Evolutionary conservation across 2,888 invertebrate genomes (phyloP).

Genomic region (Hyposoter dolosus): DNA sequence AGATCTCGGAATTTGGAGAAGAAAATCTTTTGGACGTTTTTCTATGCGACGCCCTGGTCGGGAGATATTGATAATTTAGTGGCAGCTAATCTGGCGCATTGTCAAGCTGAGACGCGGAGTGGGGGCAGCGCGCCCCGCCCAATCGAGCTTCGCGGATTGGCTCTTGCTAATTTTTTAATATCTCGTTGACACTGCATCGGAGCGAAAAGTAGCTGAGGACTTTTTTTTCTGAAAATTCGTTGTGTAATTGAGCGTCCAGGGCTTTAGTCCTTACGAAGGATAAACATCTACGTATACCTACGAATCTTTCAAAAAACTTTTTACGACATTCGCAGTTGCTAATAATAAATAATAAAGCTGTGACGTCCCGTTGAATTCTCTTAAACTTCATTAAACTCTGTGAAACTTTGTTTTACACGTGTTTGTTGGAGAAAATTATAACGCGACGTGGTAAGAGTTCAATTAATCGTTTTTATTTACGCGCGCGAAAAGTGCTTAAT

Average conservation of each 20-base stretch:
- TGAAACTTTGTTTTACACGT: background rate
- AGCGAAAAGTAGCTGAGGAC: background rate
- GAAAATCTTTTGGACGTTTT: background rate
- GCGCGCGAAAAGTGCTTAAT: slow-evolving; percentile 25
- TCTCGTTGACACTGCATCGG: background rate
- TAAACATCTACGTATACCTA: background rate
- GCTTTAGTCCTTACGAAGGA: background rate
- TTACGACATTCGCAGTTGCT: background rate
- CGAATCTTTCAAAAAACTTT: background rate
- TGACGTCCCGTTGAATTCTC: background rate
- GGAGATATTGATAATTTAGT: background rate
- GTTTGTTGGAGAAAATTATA: background rate
- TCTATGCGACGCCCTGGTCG: background rate
- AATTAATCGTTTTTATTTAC: slow-evolving; percentile 12
- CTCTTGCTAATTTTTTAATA: background rate
- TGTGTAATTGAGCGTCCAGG: background rate
- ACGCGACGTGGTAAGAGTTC: background rate
- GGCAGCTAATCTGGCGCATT: background rate
- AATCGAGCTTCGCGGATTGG: background rate
- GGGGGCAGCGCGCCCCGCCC: background rate
- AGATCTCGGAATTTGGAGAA: background rate
- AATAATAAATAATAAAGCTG: background rate
- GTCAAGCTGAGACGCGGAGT: background rate
- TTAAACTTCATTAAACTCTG: background rate
- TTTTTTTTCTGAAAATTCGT: background rate